A percentile compares a stretch with the other conserved stretches of the same genome.
phyloP scores from a whole-genome alignment of 2,888 invertebrate species.

The Cinara cedri region DNA sequence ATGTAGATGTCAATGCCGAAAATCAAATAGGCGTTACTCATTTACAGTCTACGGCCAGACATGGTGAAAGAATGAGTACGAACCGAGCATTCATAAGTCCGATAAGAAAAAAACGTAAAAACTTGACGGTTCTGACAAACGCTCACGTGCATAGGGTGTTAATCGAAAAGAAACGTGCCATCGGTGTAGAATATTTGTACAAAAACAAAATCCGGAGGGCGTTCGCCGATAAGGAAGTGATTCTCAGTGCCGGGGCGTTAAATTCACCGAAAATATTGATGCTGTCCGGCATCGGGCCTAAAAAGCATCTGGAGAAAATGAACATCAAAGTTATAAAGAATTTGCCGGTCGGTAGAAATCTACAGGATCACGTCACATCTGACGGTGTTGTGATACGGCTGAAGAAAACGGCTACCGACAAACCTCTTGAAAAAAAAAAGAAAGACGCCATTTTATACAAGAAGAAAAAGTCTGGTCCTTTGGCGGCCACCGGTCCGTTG shows the following conservation, averaged over 20 bases:
- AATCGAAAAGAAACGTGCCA: slow-evolving; percentile 64
- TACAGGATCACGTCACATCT: slow-evolving; percentile 77
- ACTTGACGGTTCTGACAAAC: slow-evolving; percentile 66
- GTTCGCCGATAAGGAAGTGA: slow-evolving; percentile 69
- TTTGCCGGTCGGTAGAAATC: slow-evolving; percentile 74
- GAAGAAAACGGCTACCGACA: slow-evolving; percentile 61
- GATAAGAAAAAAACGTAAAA: slow-evolving; percentile 66
- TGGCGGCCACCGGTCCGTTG: slow-evolving; percentile 66
- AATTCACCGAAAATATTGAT: slow-evolving; percentile 72
- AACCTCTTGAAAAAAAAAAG: slow-evolving; percentile 58
- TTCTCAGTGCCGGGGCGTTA: slow-evolving; percentile 68
- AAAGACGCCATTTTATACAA: slow-evolving; percentile 60
- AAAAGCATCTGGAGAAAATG: slow-evolving; percentile 65
- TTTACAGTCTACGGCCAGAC: slow-evolving; percentile 69
- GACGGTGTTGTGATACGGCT: slow-evolving; percentile 68
- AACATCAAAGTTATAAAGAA: slow-evolving; percentile 69
- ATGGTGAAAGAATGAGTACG: slow-evolving; percentile 69
- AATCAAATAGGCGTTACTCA: slow-evolving; percentile 69
- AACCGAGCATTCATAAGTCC: slow-evolving; percentile 74
- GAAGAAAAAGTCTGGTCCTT: slow-evolving; percentile 59
- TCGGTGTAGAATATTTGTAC: slow-evolving; percentile 66
- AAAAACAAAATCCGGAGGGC: slow-evolving; percentile 64
- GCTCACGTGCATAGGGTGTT: slow-evolving; percentile 69
- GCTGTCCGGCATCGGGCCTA: slow-evolving; percentile 73
- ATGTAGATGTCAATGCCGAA: slow-evolving; percentile 61